Percentiles rank a stretch among this genome's conserved stretches.
phyloP scores from a whole-genome alignment of 2,888 invertebrate genomes.

The Acrocera orbiculus region DNA sequence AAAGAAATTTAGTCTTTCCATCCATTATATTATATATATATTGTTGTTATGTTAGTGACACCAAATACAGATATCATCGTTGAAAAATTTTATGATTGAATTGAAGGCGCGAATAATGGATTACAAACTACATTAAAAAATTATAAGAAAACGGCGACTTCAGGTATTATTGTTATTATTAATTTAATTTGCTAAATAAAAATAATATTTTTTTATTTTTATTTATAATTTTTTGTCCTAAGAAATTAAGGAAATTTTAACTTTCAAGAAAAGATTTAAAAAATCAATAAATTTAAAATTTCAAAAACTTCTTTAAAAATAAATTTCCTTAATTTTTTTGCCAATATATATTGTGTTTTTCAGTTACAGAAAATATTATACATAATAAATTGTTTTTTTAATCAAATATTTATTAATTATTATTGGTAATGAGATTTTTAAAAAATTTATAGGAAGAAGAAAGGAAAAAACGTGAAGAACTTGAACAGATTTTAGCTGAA shows the following conservation, averaged over 20 bases:
- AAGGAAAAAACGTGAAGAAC: constrained; percentile 83
- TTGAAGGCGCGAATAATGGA: constrained; percentile 11
- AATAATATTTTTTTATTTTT: background rate
- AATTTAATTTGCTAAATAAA: constrained; percentile 7
- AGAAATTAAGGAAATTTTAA: constrained; percentile 3
- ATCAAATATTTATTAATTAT: no score
- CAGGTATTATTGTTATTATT: constrained; percentile 12
- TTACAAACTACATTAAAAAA: constrained; percentile 8
- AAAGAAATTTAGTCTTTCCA: no score
- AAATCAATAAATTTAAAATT: no score
- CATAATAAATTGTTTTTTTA: no score
- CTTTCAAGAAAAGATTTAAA: no score
- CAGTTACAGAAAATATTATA: no score
- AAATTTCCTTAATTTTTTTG: no score
- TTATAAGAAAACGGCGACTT: constrained; percentile 10
- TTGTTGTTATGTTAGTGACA: constrained; percentile 3
- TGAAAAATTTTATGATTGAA: constrained; percentile 10
- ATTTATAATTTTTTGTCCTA: no score
- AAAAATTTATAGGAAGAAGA: constrained; percentile 84
- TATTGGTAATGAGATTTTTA: no score
- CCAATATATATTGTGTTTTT: no score
- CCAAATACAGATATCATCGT: constrained; percentile 4
- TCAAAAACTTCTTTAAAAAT: no score
- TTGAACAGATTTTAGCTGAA: constrained; percentile 92
- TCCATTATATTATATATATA: no score